Evolutionary conservation across 1,140 invertebrate genomes (phyloP).

Genomic region (Megathymus violae): DNA sequence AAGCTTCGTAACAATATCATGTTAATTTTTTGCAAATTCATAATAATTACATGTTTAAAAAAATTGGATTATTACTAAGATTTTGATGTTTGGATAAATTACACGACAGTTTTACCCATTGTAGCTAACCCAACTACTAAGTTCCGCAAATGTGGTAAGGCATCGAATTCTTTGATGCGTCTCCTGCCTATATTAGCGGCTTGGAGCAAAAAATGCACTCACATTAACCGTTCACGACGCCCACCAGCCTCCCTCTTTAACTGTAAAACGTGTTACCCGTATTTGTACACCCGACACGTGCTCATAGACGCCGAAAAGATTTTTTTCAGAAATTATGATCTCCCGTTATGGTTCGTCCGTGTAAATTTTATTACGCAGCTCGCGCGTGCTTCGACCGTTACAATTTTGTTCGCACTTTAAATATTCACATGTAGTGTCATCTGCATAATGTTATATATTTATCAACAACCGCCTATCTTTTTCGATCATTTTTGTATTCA

Average conservation of each 20-base stretch:
- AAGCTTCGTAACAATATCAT: too few species aligned
- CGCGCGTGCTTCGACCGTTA: constrained; percentile 52
- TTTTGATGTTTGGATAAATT: too few species aligned
- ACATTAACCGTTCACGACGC: background rate
- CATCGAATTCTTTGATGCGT: too few species aligned
- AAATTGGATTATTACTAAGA: too few species aligned
- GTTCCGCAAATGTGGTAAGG: too few species aligned
- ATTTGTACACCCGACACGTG: constrained; percentile 56
- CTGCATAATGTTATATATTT: constrained; percentile 4
- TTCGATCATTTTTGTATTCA: background rate
- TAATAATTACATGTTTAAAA: too few species aligned
- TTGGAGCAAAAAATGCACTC: too few species aligned
- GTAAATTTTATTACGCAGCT: constrained; percentile 59
- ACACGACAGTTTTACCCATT: too few species aligned
- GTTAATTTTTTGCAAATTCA: too few species aligned
- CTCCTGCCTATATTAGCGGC: too few species aligned
- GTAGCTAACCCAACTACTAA: too few species aligned
- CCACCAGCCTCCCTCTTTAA: too few species aligned
- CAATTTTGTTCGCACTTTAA: constrained; percentile 64
- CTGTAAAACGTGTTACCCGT: constrained; percentile 24
- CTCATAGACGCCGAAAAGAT: constrained; percentile 44
- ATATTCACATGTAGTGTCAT: constrained; percentile 50
- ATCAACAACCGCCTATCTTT: background rate
- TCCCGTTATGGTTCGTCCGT: constrained; percentile 53
- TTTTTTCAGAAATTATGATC: constrained; percentile 74